Base-by-base conservation (phyloP, 2,113 vertebrate genomes). In the Labeo catla region DNA sequence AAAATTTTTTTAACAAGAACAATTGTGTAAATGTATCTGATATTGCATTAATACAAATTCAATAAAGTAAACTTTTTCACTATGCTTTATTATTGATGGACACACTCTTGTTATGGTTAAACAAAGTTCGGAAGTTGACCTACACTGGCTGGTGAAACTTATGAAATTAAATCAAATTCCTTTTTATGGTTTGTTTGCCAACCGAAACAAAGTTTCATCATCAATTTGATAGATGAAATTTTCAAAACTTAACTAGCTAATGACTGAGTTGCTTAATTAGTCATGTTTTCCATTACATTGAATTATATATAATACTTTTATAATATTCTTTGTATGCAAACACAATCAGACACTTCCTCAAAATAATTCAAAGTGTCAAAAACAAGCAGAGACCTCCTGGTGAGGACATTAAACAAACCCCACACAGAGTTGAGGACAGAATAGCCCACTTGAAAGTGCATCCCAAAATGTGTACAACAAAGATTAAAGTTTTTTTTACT, bases 341-440 rank as follows among this genome's bases (percentile, higher is more conserved):
- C 54, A 63, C 45, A 86, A 50, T 28, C 36, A 82, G 23, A 61
- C 78, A 66, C 12, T 57, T 82, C 49, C 34, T 82, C 10, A 73
- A 11, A 36, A 72, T 43, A 1, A 16, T 78, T 59, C 23, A 73
- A 39, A 39, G 39, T 39, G 15, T 63, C 34, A 39, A 39, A 54
- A 88, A 68, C 23, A 19, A 63, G 43, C 9, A 8, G 8, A 85
- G 43, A 4, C 45, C 47, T 45, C 47, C 28, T 28, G 28, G 28
- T 28, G 28, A 73, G 15, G 50, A 12, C 23, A 36, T 16, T 57
- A n/a, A 39, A 47, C 43, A 63, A 70, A 70, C 50, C 68, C 70
- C n/a, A 59, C n/a, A 21, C 65, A 86, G 15, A 61, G 76, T 54
- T 21, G 0, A 59, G 84, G 9, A 63, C 11, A 72, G 49, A 28